Percentiles rank a stretch among this genome's conserved stretches.
Evolutionary conservation across 2,888 invertebrate species (phyloP).

Genomic region (Anoplius nigerrimus): DNA sequence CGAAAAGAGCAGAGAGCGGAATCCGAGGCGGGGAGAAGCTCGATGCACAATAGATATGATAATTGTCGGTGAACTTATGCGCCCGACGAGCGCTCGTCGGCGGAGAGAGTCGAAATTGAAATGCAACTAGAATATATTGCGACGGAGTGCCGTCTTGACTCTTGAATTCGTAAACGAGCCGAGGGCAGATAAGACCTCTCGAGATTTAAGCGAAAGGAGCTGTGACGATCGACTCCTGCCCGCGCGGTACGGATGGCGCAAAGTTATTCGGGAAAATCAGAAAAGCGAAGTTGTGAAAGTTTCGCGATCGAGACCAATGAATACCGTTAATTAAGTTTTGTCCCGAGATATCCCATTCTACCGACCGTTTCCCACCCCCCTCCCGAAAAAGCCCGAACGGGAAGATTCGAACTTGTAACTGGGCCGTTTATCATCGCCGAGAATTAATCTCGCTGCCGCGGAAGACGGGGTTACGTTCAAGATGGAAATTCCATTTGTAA

Average conservation of each 20-base stretch:
- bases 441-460: too few relatives aligned
- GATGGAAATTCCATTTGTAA: too few relatives aligned
- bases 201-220: constrained; percentile 41
- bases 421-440: too few relatives aligned
- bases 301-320: constrained; percentile 22
- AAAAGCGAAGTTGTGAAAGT: constrained; percentile 19
- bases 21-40: background rate
- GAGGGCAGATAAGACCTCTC: constrained; percentile 41
- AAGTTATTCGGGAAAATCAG: constrained; percentile 39
- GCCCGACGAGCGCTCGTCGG: constrained; percentile 7
- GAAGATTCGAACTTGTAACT: too few relatives aligned
- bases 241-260: constrained; percentile 21
- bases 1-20: background rate
- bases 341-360: constrained; percentile 6
- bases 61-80: background rate
- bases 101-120: constrained; percentile 34
- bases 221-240: constrained; percentile 37
- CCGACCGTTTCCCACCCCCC: too few relatives aligned
- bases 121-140: constrained; percentile 34
- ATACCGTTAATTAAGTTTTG: constrained; percentile 31
- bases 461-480: too few relatives aligned
- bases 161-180: constrained; percentile 49
- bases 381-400: too few relatives aligned
- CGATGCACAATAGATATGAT: background rate
- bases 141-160: constrained; percentile 30